Evolutionary conservation across 1,140 invertebrate species (phyloP), one percentile per base, ranked within the genome.

Genomic region (Philotrypesis tridentata): DNA sequence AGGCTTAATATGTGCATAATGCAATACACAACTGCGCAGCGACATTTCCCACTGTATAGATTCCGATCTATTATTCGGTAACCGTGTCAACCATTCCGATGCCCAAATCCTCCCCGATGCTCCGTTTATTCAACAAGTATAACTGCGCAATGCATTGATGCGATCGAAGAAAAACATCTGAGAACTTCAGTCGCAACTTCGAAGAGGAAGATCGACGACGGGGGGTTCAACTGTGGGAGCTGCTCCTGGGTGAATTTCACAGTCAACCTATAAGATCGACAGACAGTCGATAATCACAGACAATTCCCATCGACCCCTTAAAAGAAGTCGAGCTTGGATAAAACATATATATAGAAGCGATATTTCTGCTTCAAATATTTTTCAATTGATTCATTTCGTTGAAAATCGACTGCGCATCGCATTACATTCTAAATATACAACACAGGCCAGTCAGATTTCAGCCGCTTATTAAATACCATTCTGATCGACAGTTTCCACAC

Each of bases 231-330:
- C 73, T 80, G 31, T 48, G 43, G 31, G 29, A 2, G 27, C 12
- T n/a, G 43, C 43, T 12, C 48, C 63, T 63, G 14, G 25, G 29
- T 4, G 25, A 73, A 67, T 80, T 80, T 80, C 21, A 48, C 25
- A 43, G 43, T n/a, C 78, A 40, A 72, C 70, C 27, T 27, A 29
- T 27, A 29, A 55, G 27, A 48, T 74, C 79, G 79, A 80, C 71
- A 74, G 79, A 21, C 61, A 73, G 37, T 80, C 79, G 55, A 80
- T 80, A 80, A 80, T 80, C 70, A 29, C 29, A 79, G 29, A 67
- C 14, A 79, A n/a, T 60, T 60, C 71, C 67, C 48, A 33, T 11
- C 48, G 2, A 21, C 67, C 7, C 29, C 27, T 9, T 25, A 55
- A 17, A 55, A 55, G 48, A 55, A 55, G 17, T 17, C 61, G 61